phyloP scores from a whole-genome alignment of 2,797 vertebrate genomes.

The Monodelphis domestica region DNA sequence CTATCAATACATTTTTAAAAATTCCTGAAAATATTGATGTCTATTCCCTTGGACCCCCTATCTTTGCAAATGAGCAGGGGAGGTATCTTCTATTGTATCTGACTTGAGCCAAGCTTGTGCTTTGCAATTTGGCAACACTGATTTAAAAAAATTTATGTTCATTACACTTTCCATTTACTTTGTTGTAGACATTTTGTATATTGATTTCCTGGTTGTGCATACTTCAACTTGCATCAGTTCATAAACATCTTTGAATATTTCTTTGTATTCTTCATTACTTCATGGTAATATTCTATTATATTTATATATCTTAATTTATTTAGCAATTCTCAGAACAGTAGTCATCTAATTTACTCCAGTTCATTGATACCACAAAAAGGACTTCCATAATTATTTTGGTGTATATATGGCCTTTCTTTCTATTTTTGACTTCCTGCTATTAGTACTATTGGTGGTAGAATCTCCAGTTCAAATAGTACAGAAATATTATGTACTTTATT shows the following conservation, averaged over 20 bases:
- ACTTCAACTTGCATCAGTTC: too few species aligned
- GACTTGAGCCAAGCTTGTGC: not conserved
- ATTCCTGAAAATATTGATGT: not conserved
- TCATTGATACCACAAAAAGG: not conserved
- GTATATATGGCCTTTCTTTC: not conserved
- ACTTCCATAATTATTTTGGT: not conserved
- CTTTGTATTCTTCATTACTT: not conserved
- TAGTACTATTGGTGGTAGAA: not conserved
- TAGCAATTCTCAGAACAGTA: not conserved
- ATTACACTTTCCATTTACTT: not conserved
- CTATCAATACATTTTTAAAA: not conserved
- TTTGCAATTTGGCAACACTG: not conserved
- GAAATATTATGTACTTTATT: not conserved
- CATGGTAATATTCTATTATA: not conserved
- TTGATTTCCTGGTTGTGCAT: too few species aligned
- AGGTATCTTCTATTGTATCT: not conserved
- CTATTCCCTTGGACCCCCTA: not conserved
- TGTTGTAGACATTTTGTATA: not conserved
- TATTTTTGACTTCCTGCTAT: not conserved
- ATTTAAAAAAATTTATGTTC: not conserved
- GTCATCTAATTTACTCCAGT: not conserved
- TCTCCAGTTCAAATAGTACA: not conserved
- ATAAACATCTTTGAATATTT: not conserved
- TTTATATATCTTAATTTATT: not conserved
- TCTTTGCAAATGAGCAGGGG: not conserved